These are phyloP conservation scores for Phyllotreta cruciferae DNA, from an alignment of 2,888 invertebrate species.

Conservation along the genomic window DNA sequence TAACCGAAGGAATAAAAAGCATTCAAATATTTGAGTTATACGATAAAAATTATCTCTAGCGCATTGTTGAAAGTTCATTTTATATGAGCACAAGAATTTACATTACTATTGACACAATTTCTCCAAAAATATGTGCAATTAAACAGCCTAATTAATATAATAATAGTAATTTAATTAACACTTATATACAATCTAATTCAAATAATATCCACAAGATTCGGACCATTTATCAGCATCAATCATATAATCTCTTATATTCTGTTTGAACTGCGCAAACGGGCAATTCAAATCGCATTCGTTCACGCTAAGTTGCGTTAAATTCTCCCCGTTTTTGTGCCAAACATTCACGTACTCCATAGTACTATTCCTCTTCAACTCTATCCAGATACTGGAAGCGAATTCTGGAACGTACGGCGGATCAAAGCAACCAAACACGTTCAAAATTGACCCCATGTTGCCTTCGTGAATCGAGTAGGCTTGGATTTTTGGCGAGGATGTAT, in stretches of 20 bases:
- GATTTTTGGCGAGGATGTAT: background rate
- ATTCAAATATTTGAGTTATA: too few relatives aligned
- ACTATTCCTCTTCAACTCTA: constrained; percentile 64
- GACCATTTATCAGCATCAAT: constrained; percentile 2
- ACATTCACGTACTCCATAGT: background rate
- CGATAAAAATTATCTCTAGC: too few relatives aligned
- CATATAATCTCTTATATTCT: background rate
- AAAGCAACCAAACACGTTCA: constrained; percentile 72
- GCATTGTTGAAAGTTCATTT: too few relatives aligned
- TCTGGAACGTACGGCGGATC: constrained; percentile 68
- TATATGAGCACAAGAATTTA: too few relatives aligned
- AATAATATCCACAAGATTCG: too few relatives aligned
- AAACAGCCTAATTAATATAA: too few relatives aligned
- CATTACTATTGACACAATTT: too few relatives aligned
- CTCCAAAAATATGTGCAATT: too few relatives aligned
- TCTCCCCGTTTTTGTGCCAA: constrained; percentile 4
- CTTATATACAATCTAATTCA: too few relatives aligned
- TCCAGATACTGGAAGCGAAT: constrained; percentile 69
- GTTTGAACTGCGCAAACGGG: background rate
- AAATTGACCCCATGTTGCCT: constrained; percentile 69
- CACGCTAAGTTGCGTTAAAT: constrained; percentile 1
- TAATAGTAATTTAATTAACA: too few relatives aligned
- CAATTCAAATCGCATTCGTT: constrained; percentile 5
- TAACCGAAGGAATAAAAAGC: too few relatives aligned
- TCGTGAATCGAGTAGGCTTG: constrained; percentile 1